Conservation (phyloP, 2,797 vertebrate genomes). For the Ctenosaura bakeri region DNA sequence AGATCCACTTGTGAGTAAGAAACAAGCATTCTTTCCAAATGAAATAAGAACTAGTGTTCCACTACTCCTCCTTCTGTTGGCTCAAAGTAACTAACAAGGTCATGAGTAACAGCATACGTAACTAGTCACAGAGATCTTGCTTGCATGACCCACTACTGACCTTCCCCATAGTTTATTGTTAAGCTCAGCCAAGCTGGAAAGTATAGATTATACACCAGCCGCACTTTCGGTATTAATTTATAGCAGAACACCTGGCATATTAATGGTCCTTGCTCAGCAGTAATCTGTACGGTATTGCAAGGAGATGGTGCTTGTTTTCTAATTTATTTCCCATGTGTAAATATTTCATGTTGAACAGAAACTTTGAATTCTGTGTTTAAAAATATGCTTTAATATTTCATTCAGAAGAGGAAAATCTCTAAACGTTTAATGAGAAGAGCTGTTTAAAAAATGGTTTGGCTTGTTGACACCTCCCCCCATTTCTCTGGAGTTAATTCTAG, state of each 20-base stretch:
- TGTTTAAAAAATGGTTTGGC: not conserved
- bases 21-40: not conserved
- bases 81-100: not conserved
- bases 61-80: slow-evolving; percentile 2
- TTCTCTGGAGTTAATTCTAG: not conserved
- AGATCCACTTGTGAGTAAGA: not conserved
- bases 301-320: slow-evolving; percentile 33
- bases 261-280: slow-evolving; percentile 51
- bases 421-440: slow-evolving; percentile 5
- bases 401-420: not conserved
- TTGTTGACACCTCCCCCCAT: slow-evolving; percentile 1
- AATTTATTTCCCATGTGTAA: slow-evolving; percentile 55
- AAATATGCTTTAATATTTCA: slow-evolving; percentile 33
- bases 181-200: slow-evolving; percentile 51
- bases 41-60: fast-evolving
- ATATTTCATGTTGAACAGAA: slow-evolving; percentile 50
- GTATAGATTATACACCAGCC: slow-evolving; percentile 42
- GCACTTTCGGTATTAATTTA: slow-evolving; percentile 52
- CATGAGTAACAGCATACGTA: slow-evolving; percentile 49
- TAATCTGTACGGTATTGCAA: slow-evolving; percentile 35
- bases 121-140: slow-evolving; percentile 45
- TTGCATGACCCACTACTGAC: slow-evolving; percentile 62
- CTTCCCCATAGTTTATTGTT: slow-evolving; percentile 54
- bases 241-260: slow-evolving; percentile 37
- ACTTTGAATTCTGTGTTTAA: slow-evolving; percentile 35